Evolutionary conservation across 2,113 vertebrate genomes (phyloP).

Genomic region (Noctilio leporinus): DNA sequence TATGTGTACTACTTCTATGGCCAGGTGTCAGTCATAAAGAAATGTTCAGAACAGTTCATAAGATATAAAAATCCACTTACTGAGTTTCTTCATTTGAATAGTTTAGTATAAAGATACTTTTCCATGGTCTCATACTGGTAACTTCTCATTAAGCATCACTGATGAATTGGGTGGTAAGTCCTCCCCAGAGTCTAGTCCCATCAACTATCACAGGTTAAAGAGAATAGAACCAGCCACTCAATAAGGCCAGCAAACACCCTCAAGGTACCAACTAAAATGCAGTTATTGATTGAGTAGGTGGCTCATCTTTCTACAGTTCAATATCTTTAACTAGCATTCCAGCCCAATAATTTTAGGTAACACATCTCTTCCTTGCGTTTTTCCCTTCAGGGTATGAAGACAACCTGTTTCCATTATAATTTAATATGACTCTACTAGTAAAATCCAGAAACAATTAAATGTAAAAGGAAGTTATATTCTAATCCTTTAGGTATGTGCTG

Average conservation of each 20-base stretch:
- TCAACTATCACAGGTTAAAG: slow-evolving; percentile 44
- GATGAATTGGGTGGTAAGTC: slow-evolving; percentile 42
- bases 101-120: not conserved
- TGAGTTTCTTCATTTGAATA: not conserved
- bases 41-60: slow-evolving; percentile 37
- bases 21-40: not conserved
- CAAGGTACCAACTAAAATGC: slow-evolving; percentile 39
- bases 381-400: slow-evolving; percentile 10
- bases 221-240: slow-evolving; percentile 42
- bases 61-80: not conserved
- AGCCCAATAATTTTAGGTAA: slow-evolving; percentile 41
- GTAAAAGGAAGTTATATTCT: not conserved
- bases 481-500: not conserved
- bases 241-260: slow-evolving; percentile 26
- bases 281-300: slow-evolving; percentile 58
- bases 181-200: not conserved
- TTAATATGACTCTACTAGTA: not conserved
- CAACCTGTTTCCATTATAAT: not conserved
- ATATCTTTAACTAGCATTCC: slow-evolving; percentile 45
- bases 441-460: not conserved
- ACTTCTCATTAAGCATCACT: slow-evolving; percentile 7
- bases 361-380: not conserved
- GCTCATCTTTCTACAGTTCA: slow-evolving; percentile 52
- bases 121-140: not conserved
- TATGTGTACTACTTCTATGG: not conserved